Evolutionary conservation across 1,140 invertebrate genomes (phyloP).

Genomic region (Xylocopa sonorina): DNA sequence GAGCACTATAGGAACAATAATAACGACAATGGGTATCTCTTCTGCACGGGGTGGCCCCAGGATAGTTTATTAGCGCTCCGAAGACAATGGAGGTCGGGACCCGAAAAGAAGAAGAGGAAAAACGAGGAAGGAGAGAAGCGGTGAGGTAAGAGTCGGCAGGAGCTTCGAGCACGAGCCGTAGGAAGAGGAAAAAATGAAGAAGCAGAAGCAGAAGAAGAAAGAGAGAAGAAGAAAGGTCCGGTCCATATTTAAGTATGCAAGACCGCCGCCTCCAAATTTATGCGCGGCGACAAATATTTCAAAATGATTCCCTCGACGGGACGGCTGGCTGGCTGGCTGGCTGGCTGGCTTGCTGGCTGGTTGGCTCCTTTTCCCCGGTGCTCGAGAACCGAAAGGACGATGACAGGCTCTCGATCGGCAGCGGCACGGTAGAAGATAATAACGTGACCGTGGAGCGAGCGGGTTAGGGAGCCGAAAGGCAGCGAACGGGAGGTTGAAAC

Average conservation of each 20-base stretch:
- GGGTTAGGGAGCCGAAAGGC: constrained; percentile 48
- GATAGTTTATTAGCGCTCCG: constrained; percentile 80
- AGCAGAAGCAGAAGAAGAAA: constrained; percentile 38
- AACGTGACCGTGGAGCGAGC: constrained; percentile 47
- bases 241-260: constrained; percentile 81
- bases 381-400: constrained; percentile 39
- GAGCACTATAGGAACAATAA: constrained; percentile 78
- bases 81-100: constrained; percentile 81
- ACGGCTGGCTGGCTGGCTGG: too few relatives aligned
- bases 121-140: constrained; percentile 69
- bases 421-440: constrained; percentile 57
- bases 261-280: constrained; percentile 78
- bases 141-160: constrained; percentile 69
- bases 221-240: constrained; percentile 62
- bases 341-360: too few relatives aligned
- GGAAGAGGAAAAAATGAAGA: constrained; percentile 36
- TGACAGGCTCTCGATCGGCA: constrained; percentile 54
- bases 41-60: constrained; percentile 75
- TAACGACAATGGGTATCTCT: constrained; percentile 79
- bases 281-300: constrained; percentile 81
- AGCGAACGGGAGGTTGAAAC: constrained; percentile 54
- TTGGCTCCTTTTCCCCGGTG: background rate
- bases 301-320: constrained; percentile 72
- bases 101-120: constrained; percentile 77
- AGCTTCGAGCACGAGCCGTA: constrained; percentile 59